These are phyloP conservation scores for Salminus brasiliensis DNA, from an alignment of 2,113 vertebrate species.

Conservation along the genomic window DNA sequence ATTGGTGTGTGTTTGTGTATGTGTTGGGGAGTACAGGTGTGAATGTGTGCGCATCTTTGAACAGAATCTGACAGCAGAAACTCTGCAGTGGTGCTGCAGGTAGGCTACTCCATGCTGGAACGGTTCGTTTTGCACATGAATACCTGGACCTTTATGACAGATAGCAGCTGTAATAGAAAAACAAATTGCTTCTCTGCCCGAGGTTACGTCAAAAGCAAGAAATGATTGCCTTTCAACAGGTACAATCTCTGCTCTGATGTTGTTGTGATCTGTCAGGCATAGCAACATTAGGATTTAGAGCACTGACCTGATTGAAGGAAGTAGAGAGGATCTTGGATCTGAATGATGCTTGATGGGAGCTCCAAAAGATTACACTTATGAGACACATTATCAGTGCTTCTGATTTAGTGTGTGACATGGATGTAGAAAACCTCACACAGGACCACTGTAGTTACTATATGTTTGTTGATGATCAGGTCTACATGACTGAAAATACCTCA, in stretches of 20 bases:
- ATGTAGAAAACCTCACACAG: not conserved
- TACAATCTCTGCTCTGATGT: conserved; percentile 29
- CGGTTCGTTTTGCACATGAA: conserved; percentile 1
- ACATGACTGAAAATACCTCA: no score
- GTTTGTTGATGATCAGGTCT: not conserved
- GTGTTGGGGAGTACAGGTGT: not conserved
- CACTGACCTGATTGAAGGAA: conserved; percentile 1
- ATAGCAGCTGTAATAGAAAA: conserved; percentile 34
- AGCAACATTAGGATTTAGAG: conserved; percentile 3
- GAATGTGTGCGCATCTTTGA: not conserved
- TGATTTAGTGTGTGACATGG: not conserved
- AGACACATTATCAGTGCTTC: not conserved
- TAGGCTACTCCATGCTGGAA: not conserved
- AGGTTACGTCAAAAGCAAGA: conserved; percentile 30
- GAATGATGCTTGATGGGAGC: not conserved
- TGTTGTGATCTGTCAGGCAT: conserved; percentile 30
- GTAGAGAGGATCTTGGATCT: not conserved
- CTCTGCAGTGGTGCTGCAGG: not conserved
- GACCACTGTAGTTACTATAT: not conserved
- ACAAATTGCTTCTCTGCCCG: conserved; percentile 39
- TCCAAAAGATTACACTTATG: not conserved
- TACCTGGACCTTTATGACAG: conserved; percentile 28
- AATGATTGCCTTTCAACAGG: conserved; percentile 34
- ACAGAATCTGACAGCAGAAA: not conserved
- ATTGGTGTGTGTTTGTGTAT: not conserved